A percentile compares a stretch with the other conserved stretches of the same genome.
Conservation (phyloP, 2,888 invertebrate species). For the Tubulanus polymorphus region DNA sequence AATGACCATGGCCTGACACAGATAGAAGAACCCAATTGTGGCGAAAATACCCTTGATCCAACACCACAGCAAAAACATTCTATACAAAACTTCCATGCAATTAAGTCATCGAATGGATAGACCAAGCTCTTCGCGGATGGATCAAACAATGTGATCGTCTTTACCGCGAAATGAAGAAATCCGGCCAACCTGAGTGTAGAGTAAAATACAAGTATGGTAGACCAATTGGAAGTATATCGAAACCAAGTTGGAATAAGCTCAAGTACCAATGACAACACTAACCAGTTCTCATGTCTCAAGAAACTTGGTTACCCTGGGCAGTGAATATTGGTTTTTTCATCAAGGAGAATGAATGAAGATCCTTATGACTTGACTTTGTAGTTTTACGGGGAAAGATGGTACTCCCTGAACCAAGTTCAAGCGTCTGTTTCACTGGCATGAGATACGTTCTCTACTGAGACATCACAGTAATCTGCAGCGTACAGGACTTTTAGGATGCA, state of each 20-base stretch:
- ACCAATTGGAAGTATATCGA: conserved; percentile 11
- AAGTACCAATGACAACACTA: not conserved
- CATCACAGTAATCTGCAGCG: too few species aligned
- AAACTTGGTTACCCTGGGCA: not conserved
- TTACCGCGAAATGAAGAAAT: conserved; percentile 13
- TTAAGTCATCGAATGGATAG: conserved; percentile 14
- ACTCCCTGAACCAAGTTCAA: too few species aligned
- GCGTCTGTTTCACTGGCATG: too few species aligned
- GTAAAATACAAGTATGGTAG: conserved; percentile 7
- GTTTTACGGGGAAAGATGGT: too few species aligned
- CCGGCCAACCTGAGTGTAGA: conserved; percentile 1
- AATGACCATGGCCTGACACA: conserved; percentile 17
- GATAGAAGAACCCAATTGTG: conserved; percentile 16
- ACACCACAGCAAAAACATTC: conserved; percentile 13
- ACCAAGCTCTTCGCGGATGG: conserved; percentile 8
- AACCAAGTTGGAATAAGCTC: too few species aligned
- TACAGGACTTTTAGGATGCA: too few species aligned
- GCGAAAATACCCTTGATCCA: conserved; percentile 17
- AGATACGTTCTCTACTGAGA: too few species aligned
- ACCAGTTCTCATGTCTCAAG: not conserved
- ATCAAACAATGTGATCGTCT: conserved; percentile 6
- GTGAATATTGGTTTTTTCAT: too few species aligned
- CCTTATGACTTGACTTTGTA: too few species aligned
- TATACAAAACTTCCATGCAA: conserved; percentile 9
- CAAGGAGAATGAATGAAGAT: too few species aligned